Evolutionary conservation across 2,113 vertebrate genomes (phyloP).

Genomic region (Albula goreensis): DNA sequence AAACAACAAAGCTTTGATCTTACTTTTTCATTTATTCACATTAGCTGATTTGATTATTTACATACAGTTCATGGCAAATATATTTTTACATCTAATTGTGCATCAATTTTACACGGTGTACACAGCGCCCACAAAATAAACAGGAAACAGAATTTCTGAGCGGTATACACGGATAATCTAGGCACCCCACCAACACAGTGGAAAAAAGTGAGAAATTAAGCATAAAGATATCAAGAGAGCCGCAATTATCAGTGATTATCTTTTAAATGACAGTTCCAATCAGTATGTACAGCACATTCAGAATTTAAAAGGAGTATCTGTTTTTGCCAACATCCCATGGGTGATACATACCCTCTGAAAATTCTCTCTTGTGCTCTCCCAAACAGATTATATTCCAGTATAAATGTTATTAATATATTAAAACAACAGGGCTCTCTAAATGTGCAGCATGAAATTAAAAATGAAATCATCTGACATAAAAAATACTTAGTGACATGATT

Average conservation of each 20-base stretch:
- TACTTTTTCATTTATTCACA: slow-evolving; percentile 28
- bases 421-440: neutral
- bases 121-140: slow-evolving; percentile 7
- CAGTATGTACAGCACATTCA: slow-evolving; percentile 8
- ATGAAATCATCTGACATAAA: slow-evolving; percentile 7
- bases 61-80: slow-evolving; percentile 6
- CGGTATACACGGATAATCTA: neutral
- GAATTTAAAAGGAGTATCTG: slow-evolving; percentile 7
- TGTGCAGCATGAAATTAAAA: neutral
- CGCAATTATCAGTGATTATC: neutral
- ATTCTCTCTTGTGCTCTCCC: slow-evolving; percentile 1
- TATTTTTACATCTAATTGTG: slow-evolving; percentile 18
- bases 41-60: slow-evolving; percentile 14
- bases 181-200: neutral
- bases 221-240: neutral
- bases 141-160: neutral
- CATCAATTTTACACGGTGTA: slow-evolving; percentile 16
- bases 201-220: slow-evolving; percentile 19
- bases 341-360: neutral
- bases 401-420: slow-evolving; percentile 5
- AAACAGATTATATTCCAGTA: neutral
- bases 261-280: slow-evolving; percentile 12
- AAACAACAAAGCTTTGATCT: slow-evolving; percentile 16
- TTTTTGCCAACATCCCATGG: slow-evolving; percentile 8
- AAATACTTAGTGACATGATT: neutral